These are phyloP conservation scores for Melanostoma mellinum DNA, from an alignment of 2,888 invertebrate species.

Conservation along the genomic window DNA sequence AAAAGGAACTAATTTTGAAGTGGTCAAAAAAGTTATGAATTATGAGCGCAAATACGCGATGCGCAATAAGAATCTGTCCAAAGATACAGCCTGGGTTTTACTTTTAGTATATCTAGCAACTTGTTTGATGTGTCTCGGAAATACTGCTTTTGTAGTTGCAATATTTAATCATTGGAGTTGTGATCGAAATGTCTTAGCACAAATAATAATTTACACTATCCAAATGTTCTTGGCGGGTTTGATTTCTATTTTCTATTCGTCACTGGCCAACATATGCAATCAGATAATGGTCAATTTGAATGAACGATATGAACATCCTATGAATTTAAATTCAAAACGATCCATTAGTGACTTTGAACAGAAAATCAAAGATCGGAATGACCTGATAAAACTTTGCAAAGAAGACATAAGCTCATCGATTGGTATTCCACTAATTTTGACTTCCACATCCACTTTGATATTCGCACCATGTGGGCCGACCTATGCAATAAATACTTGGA, in stretches of 20 bases:
- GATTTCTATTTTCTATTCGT: conserved; percentile 1
- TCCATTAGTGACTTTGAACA: background rate
- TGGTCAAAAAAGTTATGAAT: background rate
- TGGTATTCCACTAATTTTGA: background rate
- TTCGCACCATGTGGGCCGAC: background rate
- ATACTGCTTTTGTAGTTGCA: background rate
- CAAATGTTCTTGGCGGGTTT: conserved; percentile 1
- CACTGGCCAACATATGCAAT: background rate
- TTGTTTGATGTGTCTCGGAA: background rate
- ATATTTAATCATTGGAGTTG: background rate
- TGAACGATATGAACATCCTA: background rate
- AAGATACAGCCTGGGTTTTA: background rate
- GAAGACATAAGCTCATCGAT: background rate
- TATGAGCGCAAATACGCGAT: background rate
- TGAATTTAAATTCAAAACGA: background rate
- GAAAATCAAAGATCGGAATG: background rate
- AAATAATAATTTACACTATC: background rate
- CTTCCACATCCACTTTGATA: background rate
- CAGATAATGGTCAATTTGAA: background rate
- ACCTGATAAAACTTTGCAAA: background rate
- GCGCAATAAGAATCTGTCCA: background rate
- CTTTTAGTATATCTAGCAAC: background rate
- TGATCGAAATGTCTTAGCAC: background rate
- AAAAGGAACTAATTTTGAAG: background rate
- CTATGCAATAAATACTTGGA: background rate